These are phyloP conservation scores for Sylvietta virens DNA, from an alignment of 2,113 vertebrate species.

Conservation along the genomic window DNA sequence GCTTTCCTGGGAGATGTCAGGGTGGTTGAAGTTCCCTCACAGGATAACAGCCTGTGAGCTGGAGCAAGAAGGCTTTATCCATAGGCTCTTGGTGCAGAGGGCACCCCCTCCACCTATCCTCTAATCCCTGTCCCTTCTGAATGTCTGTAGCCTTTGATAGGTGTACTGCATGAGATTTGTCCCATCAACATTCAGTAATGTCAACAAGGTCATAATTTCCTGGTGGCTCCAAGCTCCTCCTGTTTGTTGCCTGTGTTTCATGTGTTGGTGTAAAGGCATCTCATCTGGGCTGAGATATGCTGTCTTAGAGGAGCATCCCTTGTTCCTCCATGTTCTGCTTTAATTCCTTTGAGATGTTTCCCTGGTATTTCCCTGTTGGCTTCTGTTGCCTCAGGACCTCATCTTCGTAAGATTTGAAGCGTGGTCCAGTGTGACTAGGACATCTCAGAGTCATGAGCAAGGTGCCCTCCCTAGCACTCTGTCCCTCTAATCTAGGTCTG, in stretches of 20 bases:
- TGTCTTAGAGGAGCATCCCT: background rate
- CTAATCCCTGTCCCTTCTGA: background rate
- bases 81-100: background rate
- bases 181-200: background rate
- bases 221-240: background rate
- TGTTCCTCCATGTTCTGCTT: too few relatives aligned
- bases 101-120: background rate
- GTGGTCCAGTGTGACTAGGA: background rate
- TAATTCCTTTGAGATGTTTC: background rate
- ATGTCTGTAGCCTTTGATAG: background rate
- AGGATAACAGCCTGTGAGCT: background rate
- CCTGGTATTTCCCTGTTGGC: background rate
- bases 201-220: background rate
- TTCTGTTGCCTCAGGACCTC: background rate
- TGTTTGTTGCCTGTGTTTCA: background rate
- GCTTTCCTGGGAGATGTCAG: fast-evolving
- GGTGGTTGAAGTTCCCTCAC: fast-evolving
- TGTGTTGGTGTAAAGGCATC: background rate
- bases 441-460: background rate
- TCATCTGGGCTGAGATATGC: background rate
- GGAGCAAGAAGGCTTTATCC: background rate
- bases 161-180: background rate
- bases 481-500: background rate
- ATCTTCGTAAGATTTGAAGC: background rate
- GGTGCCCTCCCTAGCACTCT: fast-evolving